Evolutionary conservation across 2,113 vertebrate genomes (phyloP), one percentile per base, ranked within the genome.

Genomic region (Ciconia maguari): DNA sequence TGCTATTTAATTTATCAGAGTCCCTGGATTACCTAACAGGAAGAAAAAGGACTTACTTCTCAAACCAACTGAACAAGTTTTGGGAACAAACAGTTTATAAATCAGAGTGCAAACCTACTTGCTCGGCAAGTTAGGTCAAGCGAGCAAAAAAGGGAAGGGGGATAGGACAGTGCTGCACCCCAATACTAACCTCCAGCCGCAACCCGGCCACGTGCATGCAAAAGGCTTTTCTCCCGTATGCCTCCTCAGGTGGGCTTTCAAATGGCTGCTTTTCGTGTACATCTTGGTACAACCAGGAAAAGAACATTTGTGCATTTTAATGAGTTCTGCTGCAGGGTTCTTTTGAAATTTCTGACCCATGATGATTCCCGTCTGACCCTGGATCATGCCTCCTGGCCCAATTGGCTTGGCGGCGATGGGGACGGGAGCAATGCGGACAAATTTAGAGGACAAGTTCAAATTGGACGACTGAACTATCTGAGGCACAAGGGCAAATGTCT

Each of bases 241-340:
- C 86, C 99, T 98, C 93, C 99, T 98, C 95, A 99, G 98, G 96
- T 99, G 99, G 62, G 99, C 99, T 98, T 99, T 99, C 90, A 99
- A 98, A 93, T 99, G 99, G 96, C 99, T 99, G 98, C 99, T 99
- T 97, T 99, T 99, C 17, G 99, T 99, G 98, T 99, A 99, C 99
- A 99, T 99, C 98, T 99, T 99, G 97, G 98, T 98, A 97, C 99
- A 99, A 78, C 99, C 99, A 2, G 99, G 99, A 89, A 99, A 99
- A 97, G 98, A 98, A 94, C 99, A 99, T 98, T 99, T 99, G 97
- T 99, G 99, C 99, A 99, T 99, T 98, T 99, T 99, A 97, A 99
- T 98, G 75, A 99, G 99, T 98, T 99, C 99, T 3, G 99, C 98
- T 57, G 99, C 98, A 2, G 99, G 98, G 86, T 98, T 99, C 98